Evolutionary conservation across 2,888 invertebrate species (phyloP).

Genomic region (Andrena marginata): DNA sequence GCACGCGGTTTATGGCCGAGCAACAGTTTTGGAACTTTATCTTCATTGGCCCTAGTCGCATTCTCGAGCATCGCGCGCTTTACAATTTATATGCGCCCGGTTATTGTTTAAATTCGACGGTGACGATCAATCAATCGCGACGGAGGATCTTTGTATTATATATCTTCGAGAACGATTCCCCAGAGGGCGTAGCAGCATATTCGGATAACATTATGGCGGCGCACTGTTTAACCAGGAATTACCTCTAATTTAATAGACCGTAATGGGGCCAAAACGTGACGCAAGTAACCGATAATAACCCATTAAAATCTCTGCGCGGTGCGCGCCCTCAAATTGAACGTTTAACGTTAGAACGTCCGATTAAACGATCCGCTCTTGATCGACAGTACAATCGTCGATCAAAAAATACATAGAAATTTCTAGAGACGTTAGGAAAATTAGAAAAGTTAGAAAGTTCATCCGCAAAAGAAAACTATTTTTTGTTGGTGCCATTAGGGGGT

Average conservation of each 20-base stretch:
- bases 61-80: too few species aligned
- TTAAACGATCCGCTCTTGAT: conserved; percentile 1
- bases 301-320: conserved; percentile 58
- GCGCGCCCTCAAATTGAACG: conserved; percentile 48
- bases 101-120: too few species aligned
- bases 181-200: conserved; percentile 20
- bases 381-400: not conserved
- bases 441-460: too few species aligned
- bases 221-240: conserved; percentile 63
- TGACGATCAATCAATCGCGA: too few species aligned
- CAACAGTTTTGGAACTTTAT: conserved; percentile 21
- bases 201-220: conserved; percentile 52
- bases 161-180: conserved; percentile 1
- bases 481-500: too few species aligned
- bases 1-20: conserved; percentile 18
- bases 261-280: conserved; percentile 66
- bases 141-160: too few species aligned
- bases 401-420: not conserved
- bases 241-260: conserved; percentile 67
- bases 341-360: conserved; percentile 48
- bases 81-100: too few species aligned
- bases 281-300: conserved; percentile 66
- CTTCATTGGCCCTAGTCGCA: too few species aligned
- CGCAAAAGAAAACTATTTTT: too few species aligned
- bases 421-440: not conserved